Conservation (phyloP, 2,797 vertebrate species). For the Oreochromis mossambicus region DNA sequence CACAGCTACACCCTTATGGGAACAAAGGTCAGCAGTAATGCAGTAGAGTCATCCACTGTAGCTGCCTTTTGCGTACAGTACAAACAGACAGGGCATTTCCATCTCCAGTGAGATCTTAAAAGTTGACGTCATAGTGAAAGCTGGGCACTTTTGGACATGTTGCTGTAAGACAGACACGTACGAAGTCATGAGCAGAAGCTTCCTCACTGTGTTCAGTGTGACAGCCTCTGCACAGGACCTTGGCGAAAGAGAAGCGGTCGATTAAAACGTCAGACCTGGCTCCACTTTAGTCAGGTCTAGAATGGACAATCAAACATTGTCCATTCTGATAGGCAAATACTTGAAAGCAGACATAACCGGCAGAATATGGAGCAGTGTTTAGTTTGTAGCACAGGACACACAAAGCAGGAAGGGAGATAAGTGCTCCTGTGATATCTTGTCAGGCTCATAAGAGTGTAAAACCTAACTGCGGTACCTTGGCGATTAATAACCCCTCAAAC, state of each 20-base stretch:
- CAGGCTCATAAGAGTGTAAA: background rate
- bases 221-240: background rate
- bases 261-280: background rate
- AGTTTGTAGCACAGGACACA: background rate
- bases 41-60: background rate
- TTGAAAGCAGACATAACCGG: background rate
- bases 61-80: background rate
- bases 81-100: background rate
- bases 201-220: background rate
- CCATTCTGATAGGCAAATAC: background rate
- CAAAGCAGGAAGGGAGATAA: background rate
- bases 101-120: background rate
- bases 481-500: background rate
- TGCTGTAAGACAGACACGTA: background rate
- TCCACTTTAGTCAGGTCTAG: background rate
- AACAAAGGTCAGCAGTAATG: conserved; percentile 23
- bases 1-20: conserved; percentile 27
- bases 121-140: background rate
- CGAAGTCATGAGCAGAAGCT: background rate
- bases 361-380: background rate
- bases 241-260: background rate
- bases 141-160: background rate
- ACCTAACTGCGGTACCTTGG: background rate
- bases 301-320: background rate
- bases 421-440: background rate